phyloP scores from a whole-genome alignment of 1,140 invertebrate genomes.

The Yoshiicerus persimilis region DNA sequence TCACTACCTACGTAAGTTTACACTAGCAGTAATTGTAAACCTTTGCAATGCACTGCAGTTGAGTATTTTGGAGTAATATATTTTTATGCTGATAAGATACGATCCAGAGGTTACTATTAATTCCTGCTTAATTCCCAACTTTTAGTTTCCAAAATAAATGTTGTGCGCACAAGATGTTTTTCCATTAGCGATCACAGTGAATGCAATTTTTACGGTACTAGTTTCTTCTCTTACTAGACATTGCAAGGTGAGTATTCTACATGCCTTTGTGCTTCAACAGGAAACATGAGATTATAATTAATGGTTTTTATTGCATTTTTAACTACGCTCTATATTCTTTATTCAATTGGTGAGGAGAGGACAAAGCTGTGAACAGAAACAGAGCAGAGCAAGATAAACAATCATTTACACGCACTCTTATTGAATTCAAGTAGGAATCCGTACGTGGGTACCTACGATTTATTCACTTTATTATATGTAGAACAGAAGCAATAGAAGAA shows the following conservation, averaged over 20 bases:
- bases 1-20: too few relatives aligned
- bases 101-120: too few relatives aligned
- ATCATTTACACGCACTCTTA: neutral
- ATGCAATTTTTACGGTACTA: neutral
- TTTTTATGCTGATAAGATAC: too few relatives aligned
- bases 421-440: neutral
- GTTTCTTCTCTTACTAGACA: neutral
- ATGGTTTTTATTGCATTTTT: neutral
- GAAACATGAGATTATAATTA: conserved; percentile 8
- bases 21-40: too few relatives aligned
- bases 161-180: neutral
- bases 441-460: too few relatives aligned
- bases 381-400: neutral
- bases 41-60: too few relatives aligned
- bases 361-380: neutral
- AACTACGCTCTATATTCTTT: neutral
- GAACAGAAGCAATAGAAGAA: too few relatives aligned
- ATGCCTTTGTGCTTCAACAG: neutral
- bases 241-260: neutral
- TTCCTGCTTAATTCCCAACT: too few relatives aligned
- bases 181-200: neutral
- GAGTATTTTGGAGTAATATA: too few relatives aligned
- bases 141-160: too few relatives aligned
- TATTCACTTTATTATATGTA: too few relatives aligned
- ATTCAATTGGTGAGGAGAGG: neutral